Evolutionary conservation across 1,140 invertebrate genomes (phyloP), one percentile per base, ranked within the genome.

Genomic region (Parapsyche elsis): DNA sequence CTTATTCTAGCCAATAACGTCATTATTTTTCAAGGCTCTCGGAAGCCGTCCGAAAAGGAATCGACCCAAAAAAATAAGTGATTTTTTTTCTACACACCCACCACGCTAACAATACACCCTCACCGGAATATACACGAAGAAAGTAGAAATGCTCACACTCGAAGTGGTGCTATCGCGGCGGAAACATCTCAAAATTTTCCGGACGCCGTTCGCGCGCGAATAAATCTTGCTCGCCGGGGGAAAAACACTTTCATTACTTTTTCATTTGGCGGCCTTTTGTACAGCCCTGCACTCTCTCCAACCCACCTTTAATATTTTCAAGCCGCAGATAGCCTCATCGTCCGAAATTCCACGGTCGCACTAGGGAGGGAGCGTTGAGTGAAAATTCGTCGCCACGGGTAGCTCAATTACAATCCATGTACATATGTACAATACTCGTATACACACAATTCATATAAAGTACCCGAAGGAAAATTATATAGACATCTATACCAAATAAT

Each of bases 141-240:
- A 24, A 10, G 64, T 21, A 19, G 64, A 67, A 38, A 67, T 23
- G 64, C 24, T 67, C 64, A 67, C 64, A 67, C 64, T 67, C 64
- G 64, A 67, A 23, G 44, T 53, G 38, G 71, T 53, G 71, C 71
- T 73, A 73, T 73, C 44, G 38, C 71, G 71, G 71, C 71, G 71
- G 71, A 73, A 73, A 73, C 71, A 46, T 73, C 46, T 73, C 38
- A 73, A 76, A 76, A 76, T 57, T 76, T 76, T 76, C 73, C 73
- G 53, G 71, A 67, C 71, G 71, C 71, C 71, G 45, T 45, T 49
- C 46, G 9, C 26, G 46, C 73, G 73, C 73, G 53, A 45, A 76
- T 76, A 76, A 76, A 76, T 76, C 73, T 76, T 24, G 26, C 73
- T 19, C 44, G 46, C 19, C 12, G 64, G 59, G 21, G 9, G 59